Conservation (phyloP, 2,888 invertebrate genomes). For the Ligdia adustata region DNA sequence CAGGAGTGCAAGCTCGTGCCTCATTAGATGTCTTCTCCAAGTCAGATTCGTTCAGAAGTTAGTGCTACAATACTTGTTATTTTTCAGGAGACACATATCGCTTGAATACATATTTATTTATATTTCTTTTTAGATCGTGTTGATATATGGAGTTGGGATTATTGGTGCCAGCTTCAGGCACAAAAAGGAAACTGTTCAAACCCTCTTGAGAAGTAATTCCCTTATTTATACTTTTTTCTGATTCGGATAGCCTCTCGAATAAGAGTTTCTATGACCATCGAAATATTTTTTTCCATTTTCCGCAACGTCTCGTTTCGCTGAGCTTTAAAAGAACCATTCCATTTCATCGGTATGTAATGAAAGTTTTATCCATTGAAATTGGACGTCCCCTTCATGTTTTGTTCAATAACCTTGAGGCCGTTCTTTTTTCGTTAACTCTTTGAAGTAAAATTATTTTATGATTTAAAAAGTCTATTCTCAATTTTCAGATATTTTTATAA, state of each 20-base stretch:
- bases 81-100: neutral
- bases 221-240: conserved; percentile 18
- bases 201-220: conserved; percentile 36
- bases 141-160: conserved; percentile 61
- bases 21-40: conserved; percentile 38
- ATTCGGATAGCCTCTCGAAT: conserved; percentile 15
- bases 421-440: conserved; percentile 6
- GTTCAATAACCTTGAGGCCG: conserved; percentile 18
- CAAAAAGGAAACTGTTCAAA: conserved; percentile 49
- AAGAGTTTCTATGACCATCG: conserved; percentile 26
- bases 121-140: conserved; percentile 43
- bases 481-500: conserved; percentile 61
- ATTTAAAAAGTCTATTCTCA: neutral
- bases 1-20: conserved; percentile 20
- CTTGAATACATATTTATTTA: too few species aligned
- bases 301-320: conserved; percentile 34
- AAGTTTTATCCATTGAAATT: conserved; percentile 35
- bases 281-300: conserved; percentile 31
- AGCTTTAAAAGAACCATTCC: conserved; percentile 34
- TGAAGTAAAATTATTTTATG: neutral
- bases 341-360: conserved; percentile 35
- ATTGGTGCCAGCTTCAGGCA: conserved; percentile 61
- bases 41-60: conserved; percentile 39
- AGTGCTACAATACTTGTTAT: conserved; percentile 13
- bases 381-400: conserved; percentile 24